Percentiles rank a stretch among this genome's conserved stretches.
Conservation (phyloP, 2,888 invertebrate genomes). For the Laothoe populi region DNA sequence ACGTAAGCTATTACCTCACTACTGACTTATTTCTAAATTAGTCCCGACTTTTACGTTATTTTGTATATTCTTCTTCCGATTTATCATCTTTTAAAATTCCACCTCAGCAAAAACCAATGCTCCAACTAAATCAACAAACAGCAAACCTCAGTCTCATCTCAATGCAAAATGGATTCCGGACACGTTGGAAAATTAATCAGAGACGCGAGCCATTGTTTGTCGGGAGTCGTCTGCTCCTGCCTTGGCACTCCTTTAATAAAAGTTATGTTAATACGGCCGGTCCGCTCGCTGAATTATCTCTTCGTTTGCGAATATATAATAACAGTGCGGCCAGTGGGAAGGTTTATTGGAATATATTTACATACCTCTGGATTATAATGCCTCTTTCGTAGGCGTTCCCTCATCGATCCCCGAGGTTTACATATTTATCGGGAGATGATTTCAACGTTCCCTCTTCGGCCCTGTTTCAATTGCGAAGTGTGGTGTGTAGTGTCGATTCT, state of each 20-base stretch:
- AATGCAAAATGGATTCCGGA: constrained; percentile 76
- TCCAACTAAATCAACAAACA: constrained; percentile 7
- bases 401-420: constrained; percentile 77
- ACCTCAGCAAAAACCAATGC: constrained; percentile 1
- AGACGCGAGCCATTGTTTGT: constrained; percentile 72
- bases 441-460: constrained; percentile 37
- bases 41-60: no score
- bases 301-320: constrained; percentile 84
- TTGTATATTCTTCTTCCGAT: no score
- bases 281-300: constrained; percentile 80
- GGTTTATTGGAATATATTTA: constrained; percentile 85
- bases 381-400: constrained; percentile 55
- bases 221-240: constrained; percentile 55
- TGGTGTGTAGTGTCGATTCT: constrained; percentile 42
- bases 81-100: background rate
- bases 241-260: constrained; percentile 79
- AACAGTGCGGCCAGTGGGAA: constrained; percentile 71
- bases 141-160: constrained; percentile 50
- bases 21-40: no score
- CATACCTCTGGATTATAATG: constrained; percentile 78
- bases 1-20: no score
- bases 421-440: constrained; percentile 79
- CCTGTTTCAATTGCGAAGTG: constrained; percentile 16
- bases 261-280: constrained; percentile 80
- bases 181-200: constrained; percentile 79